A percentile compares a stretch with the other conserved stretches of the same genome.
Conservation (phyloP, 1,140 invertebrate species). For the Phocides pigmalion region DNA sequence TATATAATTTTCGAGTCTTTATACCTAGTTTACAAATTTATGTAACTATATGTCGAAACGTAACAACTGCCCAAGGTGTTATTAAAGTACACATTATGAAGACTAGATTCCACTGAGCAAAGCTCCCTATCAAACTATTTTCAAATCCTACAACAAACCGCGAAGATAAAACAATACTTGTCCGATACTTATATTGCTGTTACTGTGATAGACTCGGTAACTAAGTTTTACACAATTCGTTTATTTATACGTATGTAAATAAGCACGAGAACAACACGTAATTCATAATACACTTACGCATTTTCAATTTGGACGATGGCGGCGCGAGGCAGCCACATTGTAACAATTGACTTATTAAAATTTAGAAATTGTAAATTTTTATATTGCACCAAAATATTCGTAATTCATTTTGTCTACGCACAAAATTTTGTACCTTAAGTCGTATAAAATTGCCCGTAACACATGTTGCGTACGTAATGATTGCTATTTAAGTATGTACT, state of each 20-base stretch:
- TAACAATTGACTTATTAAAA: constrained; percentile 25
- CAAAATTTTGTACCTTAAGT: constrained; percentile 42
- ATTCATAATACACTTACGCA: constrained; percentile 3
- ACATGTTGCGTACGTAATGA: constrained; percentile 15
- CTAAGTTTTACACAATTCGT: constrained; percentile 3
- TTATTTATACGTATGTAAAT: not conserved
- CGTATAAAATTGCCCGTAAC: constrained; percentile 32
- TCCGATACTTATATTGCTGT: not conserved
- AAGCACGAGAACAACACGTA: not conserved
- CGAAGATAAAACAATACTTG: constrained; percentile 1
- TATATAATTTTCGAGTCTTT: constrained; percentile 6
- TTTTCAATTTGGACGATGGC: not conserved
- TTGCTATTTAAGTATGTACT: constrained; percentile 17
- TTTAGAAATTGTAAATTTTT: constrained; percentile 31
- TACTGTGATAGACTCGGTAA: constrained; percentile 13
- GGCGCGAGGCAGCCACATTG: not conserved
- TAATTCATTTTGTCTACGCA: constrained; percentile 44
- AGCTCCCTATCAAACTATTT: constrained; percentile 13
- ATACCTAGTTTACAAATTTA: not conserved
- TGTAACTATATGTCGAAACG: not conserved
- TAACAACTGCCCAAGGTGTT: not conserved
- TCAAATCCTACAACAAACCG: not conserved
- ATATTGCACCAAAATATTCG: constrained; percentile 36
- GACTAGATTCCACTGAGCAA: constrained; percentile 23
- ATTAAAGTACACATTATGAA: constrained; percentile 10